Percentiles rank a stretch among this genome's conserved stretches.
These are phyloP conservation scores for Mellivora capensis DNA, from an alignment of 2,113 vertebrate species.

Conservation along the genomic window DNA sequence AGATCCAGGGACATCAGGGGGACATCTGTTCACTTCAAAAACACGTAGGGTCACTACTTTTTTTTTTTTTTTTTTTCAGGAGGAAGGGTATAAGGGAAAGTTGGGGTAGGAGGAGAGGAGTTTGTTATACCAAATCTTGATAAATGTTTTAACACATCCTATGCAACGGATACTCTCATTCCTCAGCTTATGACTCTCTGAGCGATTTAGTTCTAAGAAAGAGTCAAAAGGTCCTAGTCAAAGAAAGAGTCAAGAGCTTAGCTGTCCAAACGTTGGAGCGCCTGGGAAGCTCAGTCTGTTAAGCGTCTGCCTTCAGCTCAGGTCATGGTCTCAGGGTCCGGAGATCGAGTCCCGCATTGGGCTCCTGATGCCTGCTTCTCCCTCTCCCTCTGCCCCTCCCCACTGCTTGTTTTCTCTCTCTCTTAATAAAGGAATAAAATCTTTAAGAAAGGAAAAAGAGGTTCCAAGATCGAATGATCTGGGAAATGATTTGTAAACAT, in stretches of 20 bases:
- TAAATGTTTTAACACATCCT: slow-evolving; percentile 33
- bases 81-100: neutral
- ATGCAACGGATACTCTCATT: neutral
- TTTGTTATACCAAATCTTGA: slow-evolving; percentile 26
- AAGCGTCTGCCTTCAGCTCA: neutral
- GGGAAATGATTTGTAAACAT: neutral
- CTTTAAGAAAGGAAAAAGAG: neutral
- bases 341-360: no score
- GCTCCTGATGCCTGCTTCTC: no score
- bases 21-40: neutral
- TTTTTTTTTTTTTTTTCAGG: neutral
- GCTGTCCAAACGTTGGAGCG: neutral
- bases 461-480: neutral
- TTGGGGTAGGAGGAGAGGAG: neutral
- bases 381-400: neutral
- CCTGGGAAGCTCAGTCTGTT: no score
- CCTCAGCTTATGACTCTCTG: neutral
- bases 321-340: neutral
- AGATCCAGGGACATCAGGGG: neutral
- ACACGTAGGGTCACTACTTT: neutral
- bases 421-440: neutral
- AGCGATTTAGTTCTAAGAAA: neutral
- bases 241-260: neutral
- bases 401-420: neutral
- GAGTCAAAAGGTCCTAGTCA: neutral